Conservation (phyloP, 2,113 vertebrate species). For the Aspidoscelis tigris region DNA sequence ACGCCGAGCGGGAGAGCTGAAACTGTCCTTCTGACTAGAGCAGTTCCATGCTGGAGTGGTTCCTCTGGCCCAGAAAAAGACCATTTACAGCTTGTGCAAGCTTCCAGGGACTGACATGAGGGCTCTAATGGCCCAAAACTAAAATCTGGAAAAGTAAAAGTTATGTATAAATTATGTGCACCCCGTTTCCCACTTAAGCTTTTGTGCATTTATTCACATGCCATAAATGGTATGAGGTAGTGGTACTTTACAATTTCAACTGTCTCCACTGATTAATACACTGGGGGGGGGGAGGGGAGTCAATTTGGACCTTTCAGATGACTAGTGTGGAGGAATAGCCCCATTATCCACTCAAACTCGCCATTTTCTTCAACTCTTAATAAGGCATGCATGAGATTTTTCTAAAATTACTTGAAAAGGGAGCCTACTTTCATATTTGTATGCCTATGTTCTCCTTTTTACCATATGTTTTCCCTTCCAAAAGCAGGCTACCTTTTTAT, state of each 20-base stretch:
- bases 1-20: no score
- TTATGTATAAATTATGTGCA: not conserved
- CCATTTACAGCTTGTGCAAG: no score
- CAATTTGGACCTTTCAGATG: no score
- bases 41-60: no score
- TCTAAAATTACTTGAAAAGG: conserved; percentile 5
- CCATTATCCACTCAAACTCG: not conserved
- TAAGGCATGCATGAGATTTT: not conserved
- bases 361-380: conserved; percentile 8
- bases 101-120: no score
- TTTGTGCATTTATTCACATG: not conserved
- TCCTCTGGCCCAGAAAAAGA: no score
- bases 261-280: not conserved
- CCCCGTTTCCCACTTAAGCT: not conserved
- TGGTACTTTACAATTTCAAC: not conserved
- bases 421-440: not conserved
- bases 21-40: no score
- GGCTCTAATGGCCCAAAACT: no score
- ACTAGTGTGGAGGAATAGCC: not conserved
- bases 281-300: no score
- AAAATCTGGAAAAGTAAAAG: no score
- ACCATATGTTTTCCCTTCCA: conserved; percentile 20
- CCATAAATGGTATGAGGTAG: not conserved
- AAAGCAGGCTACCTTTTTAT: conserved; percentile 31
- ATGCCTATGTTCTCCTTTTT: conserved; percentile 26